Conservation (phyloP, 2,888 invertebrate genomes). For the Agrenia bidenticulata region DNA sequence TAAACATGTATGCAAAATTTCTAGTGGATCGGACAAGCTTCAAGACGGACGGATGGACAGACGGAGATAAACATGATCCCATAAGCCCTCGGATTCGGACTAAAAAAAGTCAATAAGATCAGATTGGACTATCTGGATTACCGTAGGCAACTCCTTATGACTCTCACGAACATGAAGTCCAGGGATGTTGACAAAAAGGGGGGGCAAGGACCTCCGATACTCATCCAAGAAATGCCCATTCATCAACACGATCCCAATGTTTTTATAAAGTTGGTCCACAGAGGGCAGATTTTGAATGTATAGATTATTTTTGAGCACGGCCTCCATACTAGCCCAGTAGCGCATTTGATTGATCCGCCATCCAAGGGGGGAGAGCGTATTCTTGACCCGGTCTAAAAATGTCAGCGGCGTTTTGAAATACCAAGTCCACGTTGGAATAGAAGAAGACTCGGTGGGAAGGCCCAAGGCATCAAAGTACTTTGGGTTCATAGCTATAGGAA, state of each 20-base stretch:
- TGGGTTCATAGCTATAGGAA: not conserved
- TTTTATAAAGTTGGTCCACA: slow-evolving; percentile 10
- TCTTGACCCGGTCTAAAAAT: not conserved
- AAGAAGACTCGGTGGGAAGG: not conserved
- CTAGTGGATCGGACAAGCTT: too few relatives aligned
- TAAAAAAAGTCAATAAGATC: too few relatives aligned
- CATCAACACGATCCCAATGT: slow-evolving; percentile 13
- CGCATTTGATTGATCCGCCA: not conserved
- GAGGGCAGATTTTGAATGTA: slow-evolving; percentile 15
- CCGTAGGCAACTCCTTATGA: not conserved
- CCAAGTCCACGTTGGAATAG: not conserved
- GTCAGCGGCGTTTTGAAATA: not conserved
- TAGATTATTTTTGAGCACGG: slow-evolving; percentile 4
- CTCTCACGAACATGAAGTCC: slow-evolving; percentile 15
- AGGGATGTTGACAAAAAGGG: slow-evolving; percentile 17
- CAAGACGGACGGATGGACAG: too few relatives aligned
- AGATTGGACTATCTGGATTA: too few relatives aligned
- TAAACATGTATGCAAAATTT: too few relatives aligned
- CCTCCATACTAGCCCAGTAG: slow-evolving; percentile 6
- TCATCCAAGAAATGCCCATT: slow-evolving; percentile 24
- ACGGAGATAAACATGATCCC: too few relatives aligned
- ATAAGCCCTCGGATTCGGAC: slow-evolving; percentile 6
- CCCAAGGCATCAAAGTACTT: slow-evolving; percentile 2
- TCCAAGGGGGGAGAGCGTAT: not conserved
- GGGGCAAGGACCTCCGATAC: slow-evolving; percentile 21